Conservation (phyloP, 2,888 invertebrate species). For the Subacronicta megacephala region DNA sequence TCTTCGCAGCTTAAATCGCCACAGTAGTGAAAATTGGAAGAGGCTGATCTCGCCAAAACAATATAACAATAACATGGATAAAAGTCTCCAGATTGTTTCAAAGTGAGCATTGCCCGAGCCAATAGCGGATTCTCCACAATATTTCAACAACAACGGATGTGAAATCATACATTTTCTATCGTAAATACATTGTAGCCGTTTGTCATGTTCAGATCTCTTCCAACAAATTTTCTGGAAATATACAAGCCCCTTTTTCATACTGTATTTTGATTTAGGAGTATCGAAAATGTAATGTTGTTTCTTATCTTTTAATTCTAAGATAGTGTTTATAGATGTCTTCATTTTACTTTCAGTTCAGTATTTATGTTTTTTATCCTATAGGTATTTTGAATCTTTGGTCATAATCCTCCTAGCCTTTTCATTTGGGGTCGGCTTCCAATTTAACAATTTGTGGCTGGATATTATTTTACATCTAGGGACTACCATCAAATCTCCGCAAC, state of each 20-base stretch:
- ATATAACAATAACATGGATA: constrained; percentile 7
- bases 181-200: constrained; percentile 44
- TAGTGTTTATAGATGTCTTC: constrained; percentile 1
- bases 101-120: constrained; percentile 30
- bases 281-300: constrained; percentile 1
- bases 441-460: too few relatives aligned
- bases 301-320: neutral
- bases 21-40: neutral
- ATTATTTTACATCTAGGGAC: neutral
- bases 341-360: neutral
- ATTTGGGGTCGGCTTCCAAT: too few relatives aligned
- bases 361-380: too few relatives aligned
- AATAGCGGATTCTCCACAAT: constrained; percentile 36
- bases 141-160: constrained; percentile 45
- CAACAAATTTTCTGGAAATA: constrained; percentile 23
- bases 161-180: constrained; percentile 45
- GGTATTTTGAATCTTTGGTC: too few relatives aligned
- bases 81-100: constrained; percentile 19
- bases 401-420: too few relatives aligned
- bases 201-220: constrained; percentile 30
- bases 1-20: too few relatives aligned
- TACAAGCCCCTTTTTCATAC: constrained; percentile 18
- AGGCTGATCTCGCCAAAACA: neutral
- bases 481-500: too few relatives aligned
- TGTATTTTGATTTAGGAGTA: constrained; percentile 7